Evolutionary conservation across 2,797 vertebrate genomes (phyloP).

Genomic region (Channallabes apus): DNA sequence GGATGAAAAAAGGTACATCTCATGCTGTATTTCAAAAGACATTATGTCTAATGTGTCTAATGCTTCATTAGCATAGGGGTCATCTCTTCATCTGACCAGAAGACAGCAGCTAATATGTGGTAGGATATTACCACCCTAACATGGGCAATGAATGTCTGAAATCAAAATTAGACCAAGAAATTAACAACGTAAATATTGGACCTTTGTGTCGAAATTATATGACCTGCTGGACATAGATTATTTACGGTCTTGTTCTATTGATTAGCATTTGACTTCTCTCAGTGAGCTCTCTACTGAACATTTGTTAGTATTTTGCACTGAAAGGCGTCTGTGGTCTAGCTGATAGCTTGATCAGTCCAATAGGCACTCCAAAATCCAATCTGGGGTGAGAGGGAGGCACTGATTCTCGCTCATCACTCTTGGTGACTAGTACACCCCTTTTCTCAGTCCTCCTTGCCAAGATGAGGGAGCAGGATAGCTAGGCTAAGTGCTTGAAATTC

Average conservation of each 20-base stretch:
- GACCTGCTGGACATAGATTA: neutral
- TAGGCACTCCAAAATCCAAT: conserved; percentile 37
- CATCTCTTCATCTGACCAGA: conserved; percentile 59
- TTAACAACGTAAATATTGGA: neutral
- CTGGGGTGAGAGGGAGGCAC: conserved; percentile 31
- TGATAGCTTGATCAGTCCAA: conserved; percentile 34
- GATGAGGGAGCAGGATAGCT: conserved; percentile 54
- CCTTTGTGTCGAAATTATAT: neutral
- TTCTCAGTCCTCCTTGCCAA: conserved; percentile 43
- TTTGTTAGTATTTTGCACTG: conserved; percentile 33
- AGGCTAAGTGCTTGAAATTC: conserved; percentile 54
- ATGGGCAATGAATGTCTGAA: neutral
- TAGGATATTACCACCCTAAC: conserved; percentile 29
- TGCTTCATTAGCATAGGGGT: conserved; percentile 20
- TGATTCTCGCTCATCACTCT: conserved; percentile 47
- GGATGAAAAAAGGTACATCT: no score
- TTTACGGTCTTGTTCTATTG: conserved; percentile 43
- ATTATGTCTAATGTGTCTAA: conserved; percentile 20
- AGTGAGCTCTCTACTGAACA: conserved; percentile 11
- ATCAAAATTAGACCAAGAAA: conserved; percentile 14
- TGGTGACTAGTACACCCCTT: conserved; percentile 39
- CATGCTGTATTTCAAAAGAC: no score
- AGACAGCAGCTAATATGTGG: conserved; percentile 53
- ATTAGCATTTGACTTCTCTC: conserved; percentile 39
- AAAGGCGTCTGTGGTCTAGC: conserved; percentile 22